phyloP scores from a whole-genome alignment of 2,113 vertebrate genomes.

The Rhineura floridana region DNA sequence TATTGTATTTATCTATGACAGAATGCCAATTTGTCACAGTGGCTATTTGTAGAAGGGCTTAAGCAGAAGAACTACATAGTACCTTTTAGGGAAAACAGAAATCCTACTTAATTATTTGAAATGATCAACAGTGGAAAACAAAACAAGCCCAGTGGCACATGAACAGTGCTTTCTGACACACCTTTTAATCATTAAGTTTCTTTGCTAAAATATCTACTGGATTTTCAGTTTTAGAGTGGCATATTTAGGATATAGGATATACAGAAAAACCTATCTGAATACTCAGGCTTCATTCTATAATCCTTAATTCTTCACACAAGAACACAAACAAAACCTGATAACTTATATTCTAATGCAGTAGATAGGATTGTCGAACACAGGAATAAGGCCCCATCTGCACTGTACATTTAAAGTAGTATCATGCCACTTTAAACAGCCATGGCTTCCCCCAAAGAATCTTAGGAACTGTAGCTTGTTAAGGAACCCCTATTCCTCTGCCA shows the following conservation, averaged over 20 bases:
- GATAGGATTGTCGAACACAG: background rate
- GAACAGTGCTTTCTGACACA: slow-evolving; percentile 1
- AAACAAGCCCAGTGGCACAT: background rate
- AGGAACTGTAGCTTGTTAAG: too few relatives aligned
- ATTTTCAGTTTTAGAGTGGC: slow-evolving; percentile 39
- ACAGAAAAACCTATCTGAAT: slow-evolving; percentile 65
- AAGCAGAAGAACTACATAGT: background rate
- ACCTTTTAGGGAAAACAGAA: slow-evolving; percentile 44
- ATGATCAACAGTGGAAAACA: background rate
- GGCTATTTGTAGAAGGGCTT: slow-evolving; percentile 28
- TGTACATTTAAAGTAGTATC: too few relatives aligned
- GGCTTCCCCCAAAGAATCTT: too few relatives aligned
- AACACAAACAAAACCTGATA: background rate
- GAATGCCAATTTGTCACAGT: background rate
- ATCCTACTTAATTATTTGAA: slow-evolving; percentile 45
- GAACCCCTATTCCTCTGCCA: too few relatives aligned
- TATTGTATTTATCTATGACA: slow-evolving; percentile 45
- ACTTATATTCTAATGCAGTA: background rate
- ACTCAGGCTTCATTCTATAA: background rate
- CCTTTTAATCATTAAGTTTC: slow-evolving; percentile 39
- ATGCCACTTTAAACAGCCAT: too few relatives aligned
- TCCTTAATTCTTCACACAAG: background rate
- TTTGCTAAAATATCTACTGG: slow-evolving; percentile 26
- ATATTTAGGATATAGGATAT: slow-evolving; percentile 23
- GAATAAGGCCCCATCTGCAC: too few relatives aligned